Base-by-base conservation (phyloP, 2,888 invertebrate species). In the Corythucha ciliata region DNA sequence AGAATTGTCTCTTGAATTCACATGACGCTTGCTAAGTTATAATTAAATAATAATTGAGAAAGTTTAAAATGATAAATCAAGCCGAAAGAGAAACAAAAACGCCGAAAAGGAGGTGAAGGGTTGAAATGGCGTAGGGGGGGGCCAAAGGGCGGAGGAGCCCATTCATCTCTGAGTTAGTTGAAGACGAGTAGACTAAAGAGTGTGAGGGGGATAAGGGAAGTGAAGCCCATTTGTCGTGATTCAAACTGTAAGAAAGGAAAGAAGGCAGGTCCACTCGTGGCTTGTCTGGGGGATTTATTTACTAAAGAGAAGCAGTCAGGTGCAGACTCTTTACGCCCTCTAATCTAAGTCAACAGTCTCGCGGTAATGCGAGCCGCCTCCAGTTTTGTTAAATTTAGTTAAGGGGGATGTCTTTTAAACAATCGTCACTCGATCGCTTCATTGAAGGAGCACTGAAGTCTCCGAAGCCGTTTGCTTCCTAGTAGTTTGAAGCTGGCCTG, bases 1-100 rank as follows among this genome's bases (percentile, higher is more conserved):
- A n/a, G n/a, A n/a, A n/a, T n/a, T n/a, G n/a, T n/a, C n/a, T n/a
- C n/a, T n/a, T n/a, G n/a, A n/a, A n/a, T n/a, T n/a, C n/a, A n/a
- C n/a, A n/a, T 34, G 18, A 39, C 33, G 42, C 42, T 21, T 25
- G 24, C 42, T 22, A 50, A 50, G 33, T 50, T 44, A 42, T 50
- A 50, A 50, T 50, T 50, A 44, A 50, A 50, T 50, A 50, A 50
- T 50, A 50, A 50, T 50, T 44, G 50, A 50, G 50, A 33, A 50
- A 50, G 50, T 50, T 50, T 24, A 44, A 50, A 42, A 50, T 50
- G 29, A 50, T 50, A 50, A 50, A 50, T 50, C 50, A 50, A 33
- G 50, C 41, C 42, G 24, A 10, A 20, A 26, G 32, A 29, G 22
- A 12, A n/a, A 24, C 12, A 39, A 6, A 39, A 14, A 24, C 8